Conservation (phyloP, 2,888 invertebrate genomes). For the Dastarcus helophoroides region DNA sequence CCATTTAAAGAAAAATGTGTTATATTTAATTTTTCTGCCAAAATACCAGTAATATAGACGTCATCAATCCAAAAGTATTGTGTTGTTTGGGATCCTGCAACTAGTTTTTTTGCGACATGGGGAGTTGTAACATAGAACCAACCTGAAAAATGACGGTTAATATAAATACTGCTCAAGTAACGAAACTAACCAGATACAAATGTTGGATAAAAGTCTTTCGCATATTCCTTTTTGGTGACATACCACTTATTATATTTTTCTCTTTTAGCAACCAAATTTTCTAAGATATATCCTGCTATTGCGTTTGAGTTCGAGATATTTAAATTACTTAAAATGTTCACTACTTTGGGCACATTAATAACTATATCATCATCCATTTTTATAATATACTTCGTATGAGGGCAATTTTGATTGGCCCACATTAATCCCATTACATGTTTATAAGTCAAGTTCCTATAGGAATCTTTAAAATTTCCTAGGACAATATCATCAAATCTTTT, state of each 20-base stretch:
- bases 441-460: slow-evolving; percentile 68
- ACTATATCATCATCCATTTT: slow-evolving; percentile 79
- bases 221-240: slow-evolving; percentile 56
- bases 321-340: slow-evolving; percentile 35
- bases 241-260: slow-evolving; percentile 68
- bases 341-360: slow-evolving; percentile 52
- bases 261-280: slow-evolving; percentile 42
- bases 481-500: slow-evolving; percentile 54
- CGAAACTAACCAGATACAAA: slow-evolving; percentile 79
- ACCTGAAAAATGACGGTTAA: too few relatives aligned
- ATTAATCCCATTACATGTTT: slow-evolving; percentile 73
- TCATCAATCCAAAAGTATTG: slow-evolving; percentile 89
- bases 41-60: slow-evolving; percentile 70
- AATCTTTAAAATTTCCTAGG: slow-evolving; percentile 66
- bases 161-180: too few relatives aligned
- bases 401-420: slow-evolving; percentile 58
- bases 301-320: slow-evolving; percentile 32
- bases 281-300: slow-evolving; percentile 57
- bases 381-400: slow-evolving; percentile 49
- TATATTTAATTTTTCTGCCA: slow-evolving; percentile 49
- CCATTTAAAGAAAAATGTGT: slow-evolving; percentile 45
- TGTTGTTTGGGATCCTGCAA: slow-evolving; percentile 42
- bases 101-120: slow-evolving; percentile 46
- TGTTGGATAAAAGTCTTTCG: slow-evolving; percentile 50
- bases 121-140: slow-evolving; percentile 74